Evolutionary conservation across 2,113 vertebrate genomes (phyloP).

Genomic region (Pluvianellus socialis): DNA sequence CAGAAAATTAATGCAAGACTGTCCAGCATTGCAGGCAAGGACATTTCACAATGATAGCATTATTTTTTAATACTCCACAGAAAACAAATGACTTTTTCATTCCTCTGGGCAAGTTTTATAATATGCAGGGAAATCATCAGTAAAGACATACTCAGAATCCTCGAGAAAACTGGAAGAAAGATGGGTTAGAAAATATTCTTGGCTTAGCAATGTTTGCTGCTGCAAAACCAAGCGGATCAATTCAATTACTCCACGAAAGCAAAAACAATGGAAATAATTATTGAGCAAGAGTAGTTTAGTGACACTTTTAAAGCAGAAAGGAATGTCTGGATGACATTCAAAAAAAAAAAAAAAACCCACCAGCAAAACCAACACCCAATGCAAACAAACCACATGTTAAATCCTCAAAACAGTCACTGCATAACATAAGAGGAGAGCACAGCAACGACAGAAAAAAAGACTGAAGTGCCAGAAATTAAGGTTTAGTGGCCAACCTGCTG

Average conservation of each 20-base stretch:
- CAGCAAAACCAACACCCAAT: not conserved
- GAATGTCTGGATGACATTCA: not conserved
- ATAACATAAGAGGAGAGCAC: not conserved
- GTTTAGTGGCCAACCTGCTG: not conserved
- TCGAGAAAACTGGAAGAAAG: not conserved
- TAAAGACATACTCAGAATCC: not conserved
- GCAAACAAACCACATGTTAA: not conserved
- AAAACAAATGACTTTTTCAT: constrained; percentile 43
- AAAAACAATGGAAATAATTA: not conserved
- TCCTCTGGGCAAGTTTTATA: constrained; percentile 8
- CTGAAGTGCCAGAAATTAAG: not conserved
- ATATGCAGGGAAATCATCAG: not conserved
- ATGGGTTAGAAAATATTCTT: not conserved
- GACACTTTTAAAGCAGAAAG: not conserved
- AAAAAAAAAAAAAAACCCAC: not conserved
- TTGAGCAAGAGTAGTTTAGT: not conserved
- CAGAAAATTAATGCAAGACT: constrained; percentile 44
- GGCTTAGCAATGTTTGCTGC: not conserved
- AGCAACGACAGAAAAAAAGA: not conserved
- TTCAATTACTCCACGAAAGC: not conserved
- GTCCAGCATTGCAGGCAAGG: not conserved
- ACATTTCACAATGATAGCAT: not conserved
- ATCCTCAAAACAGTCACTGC: not conserved
- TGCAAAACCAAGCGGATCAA: not conserved
- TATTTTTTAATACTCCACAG: not conserved